Evolutionary conservation across 37 sponge, comb jelly and placozoan species (phyloP).

Genomic region (Haliclona indistincta): DNA sequence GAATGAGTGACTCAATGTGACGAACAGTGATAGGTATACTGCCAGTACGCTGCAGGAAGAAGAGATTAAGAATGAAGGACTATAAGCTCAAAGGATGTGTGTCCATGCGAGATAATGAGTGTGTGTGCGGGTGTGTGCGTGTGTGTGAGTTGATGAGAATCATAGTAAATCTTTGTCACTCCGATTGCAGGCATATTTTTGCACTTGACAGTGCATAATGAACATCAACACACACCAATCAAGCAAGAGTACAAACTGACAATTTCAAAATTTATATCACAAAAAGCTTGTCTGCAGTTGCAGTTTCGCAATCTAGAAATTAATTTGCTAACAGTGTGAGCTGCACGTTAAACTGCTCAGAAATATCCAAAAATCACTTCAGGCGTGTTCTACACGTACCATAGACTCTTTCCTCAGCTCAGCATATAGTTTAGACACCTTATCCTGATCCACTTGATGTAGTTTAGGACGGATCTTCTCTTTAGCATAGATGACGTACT

Average conservation of each 20-base stretch:
- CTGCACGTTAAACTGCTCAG: no score
- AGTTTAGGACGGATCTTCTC: conserved; percentile 93
- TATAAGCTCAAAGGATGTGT: no score
- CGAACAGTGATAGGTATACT: conserved; percentile 98
- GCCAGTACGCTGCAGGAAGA: conserved; percentile 81
- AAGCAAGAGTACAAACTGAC: neutral
- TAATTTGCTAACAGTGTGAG: no score
- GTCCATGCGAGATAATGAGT: no score
- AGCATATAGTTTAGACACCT: conserved; percentile 94
- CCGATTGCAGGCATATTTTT: no score
- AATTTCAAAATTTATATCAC: neutral
- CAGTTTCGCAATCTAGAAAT: neutral
- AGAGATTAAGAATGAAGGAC: neutral
- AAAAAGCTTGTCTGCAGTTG: neutral
- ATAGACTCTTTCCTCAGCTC: conserved; percentile 93
- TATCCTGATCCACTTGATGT: conserved; percentile 97
- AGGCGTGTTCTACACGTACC: no score
- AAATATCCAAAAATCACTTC: no score
- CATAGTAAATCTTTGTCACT: no score
- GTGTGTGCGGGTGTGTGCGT: no score
- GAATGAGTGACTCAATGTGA: conserved; percentile 97
- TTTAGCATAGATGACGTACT: conserved; percentile 97
- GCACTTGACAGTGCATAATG: no score
- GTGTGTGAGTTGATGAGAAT: no score
- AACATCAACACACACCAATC: no score